These are phyloP conservation scores for Cygnus buccinator DNA, from an alignment of 2,113 vertebrate genomes.

Conservation along the genomic window DNA sequence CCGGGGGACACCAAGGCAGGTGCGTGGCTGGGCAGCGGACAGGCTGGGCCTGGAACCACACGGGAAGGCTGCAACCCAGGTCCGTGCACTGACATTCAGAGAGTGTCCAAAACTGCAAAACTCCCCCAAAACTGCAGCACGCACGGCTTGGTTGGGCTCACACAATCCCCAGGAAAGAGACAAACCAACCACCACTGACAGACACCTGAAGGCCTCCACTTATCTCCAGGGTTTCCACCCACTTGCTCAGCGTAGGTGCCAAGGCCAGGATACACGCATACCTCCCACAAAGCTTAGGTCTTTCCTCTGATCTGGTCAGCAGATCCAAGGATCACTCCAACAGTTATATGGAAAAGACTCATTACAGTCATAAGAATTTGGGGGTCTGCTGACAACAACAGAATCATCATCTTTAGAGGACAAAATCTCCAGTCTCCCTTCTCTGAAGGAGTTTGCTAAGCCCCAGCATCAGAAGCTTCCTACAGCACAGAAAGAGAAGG, in stretches of 20 bases:
- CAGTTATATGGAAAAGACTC: not conserved
- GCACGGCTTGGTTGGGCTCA: rapidly evolving
- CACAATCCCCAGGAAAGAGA: not conserved
- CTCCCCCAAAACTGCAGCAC: rapidly evolving
- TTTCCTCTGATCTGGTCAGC: not conserved
- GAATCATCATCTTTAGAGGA: not conserved
- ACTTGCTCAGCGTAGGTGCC: rapidly evolving
- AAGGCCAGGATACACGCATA: not conserved
- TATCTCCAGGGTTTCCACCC: not conserved
- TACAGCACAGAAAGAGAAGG: not conserved
- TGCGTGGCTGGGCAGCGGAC: rapidly evolving
- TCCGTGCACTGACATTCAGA: not conserved
- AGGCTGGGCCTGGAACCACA: not conserved
- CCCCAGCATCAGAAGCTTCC: not conserved
- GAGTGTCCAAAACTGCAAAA: no score
- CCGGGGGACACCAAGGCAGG: not conserved
- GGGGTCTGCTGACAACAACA: not conserved
- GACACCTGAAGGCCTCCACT: rapidly evolving
- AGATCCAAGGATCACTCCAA: not conserved
- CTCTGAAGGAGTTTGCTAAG: not conserved
- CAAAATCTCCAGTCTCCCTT: not conserved
- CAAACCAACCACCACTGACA: no score
- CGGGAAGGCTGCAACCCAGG: not conserved
- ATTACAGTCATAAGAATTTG: not conserved
- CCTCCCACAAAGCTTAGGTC: not conserved